Conservation (phyloP, 2,888 invertebrate genomes). For the Andrena praecox region DNA sequence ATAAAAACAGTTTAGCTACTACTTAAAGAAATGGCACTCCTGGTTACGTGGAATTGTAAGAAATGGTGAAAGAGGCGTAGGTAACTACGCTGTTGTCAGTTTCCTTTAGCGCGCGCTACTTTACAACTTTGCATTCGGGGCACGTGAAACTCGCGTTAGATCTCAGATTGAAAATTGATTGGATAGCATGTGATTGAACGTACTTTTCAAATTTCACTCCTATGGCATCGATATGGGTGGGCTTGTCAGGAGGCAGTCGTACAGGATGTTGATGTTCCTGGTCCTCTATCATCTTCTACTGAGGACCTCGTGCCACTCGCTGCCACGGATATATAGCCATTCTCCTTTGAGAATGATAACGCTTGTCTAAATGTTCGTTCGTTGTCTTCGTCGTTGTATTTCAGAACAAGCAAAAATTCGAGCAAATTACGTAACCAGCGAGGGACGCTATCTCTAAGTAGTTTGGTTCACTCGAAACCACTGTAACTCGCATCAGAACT, state of each 20-base stretch:
- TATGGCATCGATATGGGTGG: constrained; percentile 61
- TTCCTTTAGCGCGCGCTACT: too few relatives aligned
- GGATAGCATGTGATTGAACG: constrained; percentile 29
- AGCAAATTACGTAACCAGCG: constrained; percentile 70
- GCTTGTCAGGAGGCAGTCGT: constrained; percentile 71
- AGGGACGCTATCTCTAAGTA: constrained; percentile 63
- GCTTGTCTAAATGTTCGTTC: constrained; percentile 59
- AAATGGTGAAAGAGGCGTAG: too few relatives aligned
- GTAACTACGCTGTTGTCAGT: too few relatives aligned
- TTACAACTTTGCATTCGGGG: too few relatives aligned
- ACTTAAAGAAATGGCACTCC: too few relatives aligned
- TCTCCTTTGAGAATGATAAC: constrained; percentile 74
- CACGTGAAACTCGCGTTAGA: not conserved
- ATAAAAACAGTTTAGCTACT: too few relatives aligned
- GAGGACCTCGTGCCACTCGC: constrained; percentile 69
- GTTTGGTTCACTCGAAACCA: constrained; percentile 48
- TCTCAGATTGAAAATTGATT: not conserved
- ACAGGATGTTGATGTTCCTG: constrained; percentile 76
- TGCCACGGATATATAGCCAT: constrained; percentile 76
- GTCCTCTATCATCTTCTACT: constrained; percentile 81
- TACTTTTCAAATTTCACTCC: constrained; percentile 77
- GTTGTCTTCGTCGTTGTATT: constrained; percentile 59
- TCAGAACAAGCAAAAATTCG: constrained; percentile 63
- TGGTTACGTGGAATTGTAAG: too few relatives aligned
- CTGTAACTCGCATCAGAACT: constrained; percentile 54